phyloP scores from a whole-genome alignment of 2,888 invertebrate species.

The Lasiommata megera region DNA sequence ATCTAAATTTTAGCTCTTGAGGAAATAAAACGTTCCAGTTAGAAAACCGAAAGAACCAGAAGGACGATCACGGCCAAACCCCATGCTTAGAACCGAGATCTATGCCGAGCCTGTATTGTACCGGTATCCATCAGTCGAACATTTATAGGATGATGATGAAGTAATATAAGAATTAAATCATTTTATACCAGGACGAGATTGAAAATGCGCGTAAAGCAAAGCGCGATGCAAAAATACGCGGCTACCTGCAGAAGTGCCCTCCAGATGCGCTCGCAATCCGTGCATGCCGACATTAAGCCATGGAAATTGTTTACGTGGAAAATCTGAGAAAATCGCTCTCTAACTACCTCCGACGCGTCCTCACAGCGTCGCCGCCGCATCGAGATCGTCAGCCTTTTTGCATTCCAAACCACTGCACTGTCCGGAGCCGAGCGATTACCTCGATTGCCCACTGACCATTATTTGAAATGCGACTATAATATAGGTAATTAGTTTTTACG shows the following conservation, averaged over 20 bases:
- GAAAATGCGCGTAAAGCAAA: slow-evolving; percentile 75
- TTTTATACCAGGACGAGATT: slow-evolving; percentile 55
- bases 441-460: slow-evolving; percentile 51
- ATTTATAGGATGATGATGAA: neutral
- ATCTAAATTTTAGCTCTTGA: too few species aligned
- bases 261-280: slow-evolving; percentile 51
- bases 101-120: too few species aligned
- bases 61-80: too few species aligned
- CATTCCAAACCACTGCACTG: slow-evolving; percentile 51
- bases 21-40: too few species aligned
- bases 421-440: slow-evolving; percentile 41
- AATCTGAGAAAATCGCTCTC: slow-evolving; percentile 71
- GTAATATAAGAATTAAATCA: neutral
- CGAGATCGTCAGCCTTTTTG: slow-evolving; percentile 57
- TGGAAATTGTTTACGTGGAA: slow-evolving; percentile 76
- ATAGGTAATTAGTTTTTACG: too few species aligned
- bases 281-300: slow-evolving; percentile 56
- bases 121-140: too few species aligned
- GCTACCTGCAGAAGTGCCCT: slow-evolving; percentile 63
- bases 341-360: slow-evolving; percentile 57
- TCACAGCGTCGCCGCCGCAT: slow-evolving; percentile 51
- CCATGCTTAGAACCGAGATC: too few species aligned
- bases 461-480: too few species aligned
- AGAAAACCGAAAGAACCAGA: too few species aligned
- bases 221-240: slow-evolving; percentile 74